Conservation (phyloP, 2,888 invertebrate genomes). For the Rhagium mordax region DNA sequence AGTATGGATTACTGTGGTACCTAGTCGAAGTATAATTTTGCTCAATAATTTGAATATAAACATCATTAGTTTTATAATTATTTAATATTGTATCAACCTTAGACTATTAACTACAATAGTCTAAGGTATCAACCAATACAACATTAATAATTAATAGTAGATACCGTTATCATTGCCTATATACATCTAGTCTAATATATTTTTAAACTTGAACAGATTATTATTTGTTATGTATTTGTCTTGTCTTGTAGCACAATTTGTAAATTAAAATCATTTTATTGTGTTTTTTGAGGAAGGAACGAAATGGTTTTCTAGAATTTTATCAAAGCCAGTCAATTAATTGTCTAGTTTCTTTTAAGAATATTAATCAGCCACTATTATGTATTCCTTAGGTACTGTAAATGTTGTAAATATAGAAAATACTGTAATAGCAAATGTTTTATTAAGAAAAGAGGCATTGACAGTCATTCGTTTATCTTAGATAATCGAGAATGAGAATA, state of each 20-base stretch:
- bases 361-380: neutral
- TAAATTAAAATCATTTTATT: neutral
- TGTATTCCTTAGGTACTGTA: neutral
- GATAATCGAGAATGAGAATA: neutral
- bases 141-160: too few species aligned
- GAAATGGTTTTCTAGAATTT: neutral
- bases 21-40: too few species aligned
- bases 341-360: neutral
- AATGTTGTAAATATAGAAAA: slow-evolving; percentile 19
- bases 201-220: neutral
- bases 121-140: too few species aligned
- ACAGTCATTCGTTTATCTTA: neutral
- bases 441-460: neutral
- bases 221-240: neutral
- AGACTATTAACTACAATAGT: too few species aligned
- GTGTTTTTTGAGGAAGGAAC: neutral
- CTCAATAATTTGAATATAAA: too few species aligned
- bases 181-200: neutral
- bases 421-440: neutral
- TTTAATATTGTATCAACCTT: too few species aligned
- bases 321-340: slow-evolving; percentile 8
- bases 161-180: too few species aligned
- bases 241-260: neutral
- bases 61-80: too few species aligned
- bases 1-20: too few species aligned